phyloP scores from a whole-genome alignment of 1,140 invertebrate species.

The Bombus pascuorum region DNA sequence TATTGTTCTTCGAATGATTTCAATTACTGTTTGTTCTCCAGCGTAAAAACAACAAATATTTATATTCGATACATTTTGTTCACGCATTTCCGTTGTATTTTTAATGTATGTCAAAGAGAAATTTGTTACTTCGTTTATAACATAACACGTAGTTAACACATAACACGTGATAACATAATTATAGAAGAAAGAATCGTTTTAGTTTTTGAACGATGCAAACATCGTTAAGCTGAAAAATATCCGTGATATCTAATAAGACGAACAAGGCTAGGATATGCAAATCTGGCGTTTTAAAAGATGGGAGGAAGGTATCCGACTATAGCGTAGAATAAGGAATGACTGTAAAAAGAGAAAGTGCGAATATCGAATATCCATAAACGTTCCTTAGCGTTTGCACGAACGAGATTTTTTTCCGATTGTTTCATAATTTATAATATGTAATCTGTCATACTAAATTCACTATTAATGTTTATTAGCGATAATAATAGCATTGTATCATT shows the following conservation, averaged over 20 bases:
- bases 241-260: background rate
- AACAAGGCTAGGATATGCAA: background rate
- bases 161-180: too few species aligned
- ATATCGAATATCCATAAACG: background rate
- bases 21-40: background rate
- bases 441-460: too few species aligned
- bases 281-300: background rate
- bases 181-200: background rate
- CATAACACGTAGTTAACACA: rapidly evolving
- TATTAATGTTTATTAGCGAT: background rate
- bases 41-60: background rate
- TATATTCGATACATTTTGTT: background rate
- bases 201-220: background rate
- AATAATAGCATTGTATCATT: background rate
- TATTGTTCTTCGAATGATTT: background rate
- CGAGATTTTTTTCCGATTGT: background rate
- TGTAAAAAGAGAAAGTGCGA: background rate
- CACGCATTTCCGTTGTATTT: too few species aligned
- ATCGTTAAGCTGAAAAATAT: background rate
- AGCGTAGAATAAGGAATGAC: background rate
- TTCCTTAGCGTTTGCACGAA: rapidly evolving
- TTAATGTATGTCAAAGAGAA: rapidly evolving
- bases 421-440: background rate
- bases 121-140: background rate
- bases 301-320: too few species aligned